phyloP scores from a whole-genome alignment of 2,797 vertebrate species.

The Heteromormyrus szaboi region DNA sequence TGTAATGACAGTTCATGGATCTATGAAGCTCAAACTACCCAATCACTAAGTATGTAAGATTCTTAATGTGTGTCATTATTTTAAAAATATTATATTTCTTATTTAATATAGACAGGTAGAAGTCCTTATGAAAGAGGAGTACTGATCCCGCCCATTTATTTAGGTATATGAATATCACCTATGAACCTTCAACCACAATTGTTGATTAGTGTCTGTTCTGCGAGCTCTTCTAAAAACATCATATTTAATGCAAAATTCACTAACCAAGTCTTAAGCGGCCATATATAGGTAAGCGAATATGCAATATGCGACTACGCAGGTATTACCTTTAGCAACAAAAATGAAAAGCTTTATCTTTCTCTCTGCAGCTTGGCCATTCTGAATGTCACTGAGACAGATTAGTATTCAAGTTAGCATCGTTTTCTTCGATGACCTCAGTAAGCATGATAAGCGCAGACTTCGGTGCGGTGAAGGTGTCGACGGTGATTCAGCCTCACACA shows the following conservation, averaged over 20 bases:
- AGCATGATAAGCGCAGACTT: background rate
- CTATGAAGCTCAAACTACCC: background rate
- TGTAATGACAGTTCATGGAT: background rate
- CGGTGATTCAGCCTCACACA: background rate
- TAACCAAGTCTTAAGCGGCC: background rate
- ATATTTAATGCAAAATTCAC: background rate
- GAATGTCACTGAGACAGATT: background rate
- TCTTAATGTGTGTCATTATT: slow-evolving; percentile 1
- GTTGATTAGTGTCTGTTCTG: background rate
- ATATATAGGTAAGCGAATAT: background rate
- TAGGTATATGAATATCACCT: background rate
- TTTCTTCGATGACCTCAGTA: background rate
- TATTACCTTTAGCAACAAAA: background rate
- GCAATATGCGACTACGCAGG: background rate
- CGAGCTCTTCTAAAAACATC: background rate
- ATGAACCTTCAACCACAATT: background rate
- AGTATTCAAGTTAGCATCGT: background rate
- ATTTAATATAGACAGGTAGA: background rate
- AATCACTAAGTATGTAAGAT: background rate
- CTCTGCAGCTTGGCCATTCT: background rate
- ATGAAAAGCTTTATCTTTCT: background rate
- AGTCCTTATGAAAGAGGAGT: background rate
- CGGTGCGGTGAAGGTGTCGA: background rate
- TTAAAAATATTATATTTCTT: background rate
- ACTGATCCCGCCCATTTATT: background rate